Evolutionary conservation across 1,140 invertebrate genomes (phyloP).

Genomic region (Bombus turneri): DNA sequence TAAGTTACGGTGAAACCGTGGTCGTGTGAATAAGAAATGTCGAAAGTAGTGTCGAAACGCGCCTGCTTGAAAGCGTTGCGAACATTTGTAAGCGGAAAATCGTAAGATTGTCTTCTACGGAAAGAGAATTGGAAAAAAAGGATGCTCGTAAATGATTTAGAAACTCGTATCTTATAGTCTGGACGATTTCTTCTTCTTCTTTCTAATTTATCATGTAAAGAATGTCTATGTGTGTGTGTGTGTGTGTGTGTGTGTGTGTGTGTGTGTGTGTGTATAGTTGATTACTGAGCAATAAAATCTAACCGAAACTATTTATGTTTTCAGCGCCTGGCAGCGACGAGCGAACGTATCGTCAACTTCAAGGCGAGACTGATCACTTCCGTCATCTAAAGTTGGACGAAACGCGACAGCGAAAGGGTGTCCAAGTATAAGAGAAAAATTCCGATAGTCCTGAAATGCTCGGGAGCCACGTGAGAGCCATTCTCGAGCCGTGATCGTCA

Average conservation of each 20-base stretch:
- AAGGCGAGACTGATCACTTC: constrained; percentile 94
- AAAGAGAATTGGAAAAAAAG: background rate
- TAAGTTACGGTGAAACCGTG: constrained; percentile 14
- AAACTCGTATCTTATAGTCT: background rate
- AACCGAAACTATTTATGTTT: constrained; percentile 60
- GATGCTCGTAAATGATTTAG: background rate
- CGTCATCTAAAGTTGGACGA: constrained; percentile 86
- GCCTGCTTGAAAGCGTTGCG: constrained; percentile 24
- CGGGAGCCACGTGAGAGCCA: constrained; percentile 43
- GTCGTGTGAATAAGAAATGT: constrained; percentile 10
- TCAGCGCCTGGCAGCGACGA: constrained; percentile 91
- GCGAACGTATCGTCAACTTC: constrained; percentile 94
- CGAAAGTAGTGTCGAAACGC: background rate
- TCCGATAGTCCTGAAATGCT: constrained; percentile 36
- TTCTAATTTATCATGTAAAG: background rate
- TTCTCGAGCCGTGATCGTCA: constrained; percentile 45
- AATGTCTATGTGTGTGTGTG: background rate
- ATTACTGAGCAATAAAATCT: background rate
- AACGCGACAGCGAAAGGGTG: constrained; percentile 38
- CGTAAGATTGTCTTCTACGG: background rate
- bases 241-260: rapidly evolving
- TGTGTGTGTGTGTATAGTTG: background rate
- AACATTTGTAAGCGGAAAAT: background rate
- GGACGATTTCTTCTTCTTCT: background rate
- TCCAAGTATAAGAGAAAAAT: constrained; percentile 55